These are phyloP conservation scores for Bombus haemorrhoidalis DNA, from an alignment of 1,140 invertebrate genomes.

Conservation along the genomic window DNA sequence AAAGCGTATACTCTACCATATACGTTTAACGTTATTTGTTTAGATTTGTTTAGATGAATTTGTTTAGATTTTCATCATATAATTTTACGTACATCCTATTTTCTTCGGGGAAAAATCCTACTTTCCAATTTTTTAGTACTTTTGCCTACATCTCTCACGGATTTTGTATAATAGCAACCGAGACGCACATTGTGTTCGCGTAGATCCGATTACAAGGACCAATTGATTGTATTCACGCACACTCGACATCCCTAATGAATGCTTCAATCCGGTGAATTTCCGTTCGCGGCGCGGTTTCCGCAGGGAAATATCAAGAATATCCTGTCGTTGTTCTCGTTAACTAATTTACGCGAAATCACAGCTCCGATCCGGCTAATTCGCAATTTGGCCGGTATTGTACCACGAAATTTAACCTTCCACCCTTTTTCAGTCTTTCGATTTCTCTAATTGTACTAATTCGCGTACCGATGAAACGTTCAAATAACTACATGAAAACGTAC, in stretches of 20 bases:
- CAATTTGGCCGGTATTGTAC: constrained; percentile 41
- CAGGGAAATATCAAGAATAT: constrained; percentile 35
- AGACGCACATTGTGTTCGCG: background rate
- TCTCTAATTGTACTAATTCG: background rate
- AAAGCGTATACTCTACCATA: no score
- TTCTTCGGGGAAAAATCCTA: background rate
- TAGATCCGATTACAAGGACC: constrained; percentile 49
- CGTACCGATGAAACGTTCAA: no score
- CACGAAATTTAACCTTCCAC: background rate
- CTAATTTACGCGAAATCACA: constrained; percentile 30
- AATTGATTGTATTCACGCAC: constrained; percentile 60
- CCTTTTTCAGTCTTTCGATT: background rate
- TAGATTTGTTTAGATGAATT: background rate
- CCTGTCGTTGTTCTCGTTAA: constrained; percentile 28
- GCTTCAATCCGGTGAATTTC: constrained; percentile 41
- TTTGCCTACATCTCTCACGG: background rate
- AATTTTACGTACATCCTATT: background rate
- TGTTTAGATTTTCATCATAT: background rate
- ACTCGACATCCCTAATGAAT: constrained; percentile 50
- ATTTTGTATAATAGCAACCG: background rate
- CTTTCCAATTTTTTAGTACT: background rate
- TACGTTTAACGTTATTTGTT: no score
- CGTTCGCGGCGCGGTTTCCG: constrained; percentile 11
- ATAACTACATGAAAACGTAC: no score
- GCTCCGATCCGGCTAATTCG: constrained; percentile 2